phyloP scores from a whole-genome alignment of 1,140 invertebrate genomes.

The Heliconius eleuchia region DNA sequence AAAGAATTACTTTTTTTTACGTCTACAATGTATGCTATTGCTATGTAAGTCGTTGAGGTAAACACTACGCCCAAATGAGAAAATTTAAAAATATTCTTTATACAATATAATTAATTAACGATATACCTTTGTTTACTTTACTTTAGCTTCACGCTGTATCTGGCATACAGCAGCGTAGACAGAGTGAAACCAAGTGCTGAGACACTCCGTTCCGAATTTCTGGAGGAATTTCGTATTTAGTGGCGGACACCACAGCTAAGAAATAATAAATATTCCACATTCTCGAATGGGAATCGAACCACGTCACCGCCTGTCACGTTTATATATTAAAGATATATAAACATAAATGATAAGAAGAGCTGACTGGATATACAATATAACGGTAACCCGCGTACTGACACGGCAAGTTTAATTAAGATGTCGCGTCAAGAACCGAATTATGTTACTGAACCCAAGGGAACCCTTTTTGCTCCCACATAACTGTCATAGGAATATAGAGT shows the following conservation, averaged over 20 bases:
- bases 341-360: slow-evolving; percentile 2
- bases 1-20: not conserved
- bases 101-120: no score
- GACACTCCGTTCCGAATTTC: no score
- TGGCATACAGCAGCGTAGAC: no score
- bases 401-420: slow-evolving; percentile 63
- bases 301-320: no score
- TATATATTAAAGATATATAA: not conserved
- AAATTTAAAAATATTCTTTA: no score
- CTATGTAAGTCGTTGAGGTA: not conserved
- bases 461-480: slow-evolving; percentile 44
- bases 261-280: not conserved
- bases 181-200: no score
- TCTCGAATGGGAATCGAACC: no score
- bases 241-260: not conserved
- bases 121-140: no score
- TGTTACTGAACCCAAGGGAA: slow-evolving; percentile 48
- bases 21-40: no score
- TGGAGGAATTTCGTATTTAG: no score
- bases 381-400: slow-evolving; percentile 40
- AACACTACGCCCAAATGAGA: not conserved
- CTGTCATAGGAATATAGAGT: slow-evolving; percentile 25
- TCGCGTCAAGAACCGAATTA: slow-evolving; percentile 61
- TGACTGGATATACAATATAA: slow-evolving; percentile 28
- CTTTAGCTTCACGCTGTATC: no score